phyloP scores from a whole-genome alignment of 2,113 vertebrate species.

The Dasyprocta punctata region DNA sequence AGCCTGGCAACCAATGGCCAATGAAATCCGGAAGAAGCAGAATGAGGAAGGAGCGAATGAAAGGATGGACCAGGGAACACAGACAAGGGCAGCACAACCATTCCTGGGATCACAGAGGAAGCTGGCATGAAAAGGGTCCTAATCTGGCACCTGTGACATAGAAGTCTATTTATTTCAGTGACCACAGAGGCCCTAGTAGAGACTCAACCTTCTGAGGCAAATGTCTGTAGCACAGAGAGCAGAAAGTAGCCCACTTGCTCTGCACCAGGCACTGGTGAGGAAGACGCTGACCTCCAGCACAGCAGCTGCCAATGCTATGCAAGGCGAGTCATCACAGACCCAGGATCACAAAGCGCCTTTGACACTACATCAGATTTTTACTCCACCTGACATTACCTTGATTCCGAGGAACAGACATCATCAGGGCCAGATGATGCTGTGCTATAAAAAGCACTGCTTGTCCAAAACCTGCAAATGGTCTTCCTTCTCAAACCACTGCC shows the following conservation, averaged over 20 bases:
- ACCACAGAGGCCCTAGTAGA: neutral
- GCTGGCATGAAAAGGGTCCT: neutral
- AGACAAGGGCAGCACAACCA: neutral
- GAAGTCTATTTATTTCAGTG: neutral
- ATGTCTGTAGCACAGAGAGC: neutral
- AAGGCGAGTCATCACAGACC: rapidly evolving
- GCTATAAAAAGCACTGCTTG: neutral
- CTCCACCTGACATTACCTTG: neutral
- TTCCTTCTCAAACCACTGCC: neutral
- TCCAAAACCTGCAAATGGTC: neutral
- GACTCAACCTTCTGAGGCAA: neutral
- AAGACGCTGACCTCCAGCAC: neutral
- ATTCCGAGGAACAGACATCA: neutral
- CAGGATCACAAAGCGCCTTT: neutral
- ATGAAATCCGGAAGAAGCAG: neutral
- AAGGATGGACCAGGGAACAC: rapidly evolving
- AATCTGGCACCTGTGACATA: neutral
- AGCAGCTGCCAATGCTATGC: rapidly evolving
- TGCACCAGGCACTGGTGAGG: neutral
- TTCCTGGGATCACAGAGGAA: neutral
- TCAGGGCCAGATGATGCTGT: neutral
- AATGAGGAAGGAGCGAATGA: no score
- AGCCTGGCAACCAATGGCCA: neutral
- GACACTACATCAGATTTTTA: rapidly evolving
- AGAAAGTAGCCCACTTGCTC: neutral